Evolutionary conservation across 2,888 invertebrate genomes (phyloP), one percentile per base, ranked within the genome.

Genomic region (Uloborus plumipes): DNA sequence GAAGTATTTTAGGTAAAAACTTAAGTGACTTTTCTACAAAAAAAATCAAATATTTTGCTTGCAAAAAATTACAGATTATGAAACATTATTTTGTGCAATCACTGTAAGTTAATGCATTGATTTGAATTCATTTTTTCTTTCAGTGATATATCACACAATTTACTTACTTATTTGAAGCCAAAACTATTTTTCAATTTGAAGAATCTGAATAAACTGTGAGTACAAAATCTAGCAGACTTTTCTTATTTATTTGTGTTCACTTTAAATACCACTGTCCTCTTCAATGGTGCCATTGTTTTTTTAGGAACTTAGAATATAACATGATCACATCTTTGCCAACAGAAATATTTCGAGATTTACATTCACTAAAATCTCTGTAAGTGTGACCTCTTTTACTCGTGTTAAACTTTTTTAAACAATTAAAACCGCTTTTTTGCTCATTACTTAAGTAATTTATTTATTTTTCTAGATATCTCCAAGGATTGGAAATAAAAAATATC

Each of bases 401-500:
- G 22, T 31, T n/a, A 61, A 3, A 47, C 9, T 53, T 66, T 26
- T 26, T 53, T 75, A 69, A 51, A 65, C 18, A 16, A 6, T 55
- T 3, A 59, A 20, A 80, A 18, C 58, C 16, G 18, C n/a, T 22
- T 76, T 78, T 72, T 20, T 53, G 15, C 49, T 39, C 51, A 16
- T 59, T 20, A 3, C 31, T 31, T 16, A 67, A 64, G 72, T 85
- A 20, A n/a, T n/a, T 75, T 2, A 26, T 26, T 80, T 86, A 88
- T 86, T 26, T 85, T 80, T 74, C 53, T 59, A 91, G 91, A 65
- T 90, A 91, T 85, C 87, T 93, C 39, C 90, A 91, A 74, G 91
- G 90, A 4, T 91, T 93, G 26, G 91, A 91, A 70, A 89, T 91
- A 75, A 87, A 89, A 14, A 88, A 89, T 81, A 90, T 92, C 14